phyloP scores from a whole-genome alignment of 64 coral and sea anemone genomes.

The Platygyra sinensis region DNA sequence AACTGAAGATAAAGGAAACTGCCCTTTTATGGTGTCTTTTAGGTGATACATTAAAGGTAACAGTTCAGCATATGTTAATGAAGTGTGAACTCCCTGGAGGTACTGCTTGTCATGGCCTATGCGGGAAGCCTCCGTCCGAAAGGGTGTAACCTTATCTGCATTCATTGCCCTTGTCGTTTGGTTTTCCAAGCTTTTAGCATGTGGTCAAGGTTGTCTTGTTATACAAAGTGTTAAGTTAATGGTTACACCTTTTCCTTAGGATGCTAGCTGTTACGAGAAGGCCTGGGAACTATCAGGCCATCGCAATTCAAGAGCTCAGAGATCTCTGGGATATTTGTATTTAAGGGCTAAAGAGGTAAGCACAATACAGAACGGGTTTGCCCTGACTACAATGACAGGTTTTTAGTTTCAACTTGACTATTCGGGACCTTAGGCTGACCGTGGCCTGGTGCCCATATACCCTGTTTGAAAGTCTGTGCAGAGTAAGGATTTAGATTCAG shows the following conservation, averaged over 20 bases:
- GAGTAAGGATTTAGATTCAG: too few relatives aligned
- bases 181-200: too few relatives aligned
- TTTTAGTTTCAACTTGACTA: too few relatives aligned
- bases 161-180: too few relatives aligned
- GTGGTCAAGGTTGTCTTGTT: too few relatives aligned
- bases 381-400: not conserved
- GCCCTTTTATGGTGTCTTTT: constrained; percentile 89
- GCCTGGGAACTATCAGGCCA: constrained; percentile 95
- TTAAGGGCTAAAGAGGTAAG: constrained; percentile 75
- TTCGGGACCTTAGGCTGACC: too few relatives aligned
- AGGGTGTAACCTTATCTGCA: too few relatives aligned
- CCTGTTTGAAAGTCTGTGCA: too few relatives aligned
- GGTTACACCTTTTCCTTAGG: constrained; percentile 45
- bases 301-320: constrained; percentile 89
- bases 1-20: constrained; percentile 83
- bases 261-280: constrained; percentile 79
- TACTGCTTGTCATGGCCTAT: too few relatives aligned
- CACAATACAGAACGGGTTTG: not conserved
- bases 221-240: not conserved
- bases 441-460: too few relatives aligned
- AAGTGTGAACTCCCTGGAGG: not conserved
- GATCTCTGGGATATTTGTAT: constrained; percentile 83
- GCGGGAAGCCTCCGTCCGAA: too few relatives aligned
- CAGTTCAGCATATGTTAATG: not conserved
- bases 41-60: constrained; percentile 90